phyloP scores from a whole-genome alignment of 2,113 vertebrate species.

The Sterna hirundo region DNA sequence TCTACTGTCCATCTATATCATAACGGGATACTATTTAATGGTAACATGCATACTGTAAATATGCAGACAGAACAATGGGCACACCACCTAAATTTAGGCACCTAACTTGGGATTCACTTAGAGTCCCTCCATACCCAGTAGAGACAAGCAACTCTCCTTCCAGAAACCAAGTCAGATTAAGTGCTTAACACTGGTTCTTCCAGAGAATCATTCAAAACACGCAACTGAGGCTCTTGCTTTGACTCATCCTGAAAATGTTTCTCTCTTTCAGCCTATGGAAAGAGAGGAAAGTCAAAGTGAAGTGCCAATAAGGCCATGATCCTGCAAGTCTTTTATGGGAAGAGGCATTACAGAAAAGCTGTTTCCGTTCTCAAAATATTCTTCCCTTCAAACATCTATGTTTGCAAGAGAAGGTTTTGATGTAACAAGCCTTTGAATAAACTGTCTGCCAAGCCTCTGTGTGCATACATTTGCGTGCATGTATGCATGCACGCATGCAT shows the following conservation, averaged over 20 bases:
- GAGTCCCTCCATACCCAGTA: neutral
- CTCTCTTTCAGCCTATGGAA: neutral
- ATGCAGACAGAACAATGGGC: neutral
- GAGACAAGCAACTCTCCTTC: neutral
- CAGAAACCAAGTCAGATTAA: neutral
- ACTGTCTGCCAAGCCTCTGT: neutral
- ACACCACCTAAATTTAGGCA: neutral
- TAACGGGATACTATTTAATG: neutral
- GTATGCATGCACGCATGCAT: rapidly evolving
- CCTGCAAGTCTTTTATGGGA: neutral
- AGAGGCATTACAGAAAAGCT: neutral
- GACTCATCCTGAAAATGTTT: neutral
- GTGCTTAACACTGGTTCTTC: neutral
- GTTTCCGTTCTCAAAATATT: neutral
- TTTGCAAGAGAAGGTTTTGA: neutral
- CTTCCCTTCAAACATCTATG: neutral
- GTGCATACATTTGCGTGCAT: rapidly evolving
- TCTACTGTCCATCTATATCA: neutral
- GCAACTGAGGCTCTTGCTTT: neutral
- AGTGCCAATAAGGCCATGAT: neutral
- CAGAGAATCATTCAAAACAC: neutral
- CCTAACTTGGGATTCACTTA: neutral
- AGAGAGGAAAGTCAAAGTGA: neutral
- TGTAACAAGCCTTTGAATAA: neutral
- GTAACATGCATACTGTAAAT: neutral